Evolutionary conservation across 2,113 vertebrate species (phyloP).

Genomic region (Silurus asotus): DNA sequence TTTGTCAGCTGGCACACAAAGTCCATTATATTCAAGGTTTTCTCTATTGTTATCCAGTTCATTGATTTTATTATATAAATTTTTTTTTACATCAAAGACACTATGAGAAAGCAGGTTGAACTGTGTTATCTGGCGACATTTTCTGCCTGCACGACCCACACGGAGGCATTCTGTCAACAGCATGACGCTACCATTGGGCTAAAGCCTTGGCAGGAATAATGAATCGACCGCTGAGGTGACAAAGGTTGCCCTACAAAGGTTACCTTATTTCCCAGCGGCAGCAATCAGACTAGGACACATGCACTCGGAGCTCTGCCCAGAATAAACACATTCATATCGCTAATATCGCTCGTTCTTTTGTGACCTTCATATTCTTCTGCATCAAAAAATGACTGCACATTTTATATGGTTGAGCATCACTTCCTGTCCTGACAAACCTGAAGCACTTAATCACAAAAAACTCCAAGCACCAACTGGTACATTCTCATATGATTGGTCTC

Average conservation of each 20-base stretch:
- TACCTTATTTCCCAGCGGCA: slow-evolving; percentile 13
- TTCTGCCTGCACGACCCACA: slow-evolving; percentile 33
- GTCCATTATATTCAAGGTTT: neutral
- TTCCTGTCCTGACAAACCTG: neutral
- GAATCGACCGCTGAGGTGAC: slow-evolving; percentile 27
- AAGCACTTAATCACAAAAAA: neutral
- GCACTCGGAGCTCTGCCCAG: neutral
- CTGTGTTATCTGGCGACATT: slow-evolving; percentile 21
- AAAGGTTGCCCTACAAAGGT: slow-evolving; percentile 22
- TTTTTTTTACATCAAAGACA: neutral
- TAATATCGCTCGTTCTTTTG: neutral
- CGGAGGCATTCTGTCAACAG: slow-evolving; percentile 29
- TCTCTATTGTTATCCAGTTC: neutral
- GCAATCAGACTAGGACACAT: neutral
- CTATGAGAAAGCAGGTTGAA: slow-evolving; percentile 11
- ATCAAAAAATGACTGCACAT: neutral
- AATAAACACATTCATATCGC: neutral
- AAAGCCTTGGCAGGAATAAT: slow-evolving; percentile 34
- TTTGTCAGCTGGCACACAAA: neutral
- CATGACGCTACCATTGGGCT: neutral
- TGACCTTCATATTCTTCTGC: neutral
- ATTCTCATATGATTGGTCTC: neutral
- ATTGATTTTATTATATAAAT: neutral
- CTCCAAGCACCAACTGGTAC: neutral
- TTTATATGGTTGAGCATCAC: neutral